These are phyloP conservation scores for Eurystomus gularis DNA, from an alignment of 2,113 vertebrate genomes.

Conservation along the genomic window DNA sequence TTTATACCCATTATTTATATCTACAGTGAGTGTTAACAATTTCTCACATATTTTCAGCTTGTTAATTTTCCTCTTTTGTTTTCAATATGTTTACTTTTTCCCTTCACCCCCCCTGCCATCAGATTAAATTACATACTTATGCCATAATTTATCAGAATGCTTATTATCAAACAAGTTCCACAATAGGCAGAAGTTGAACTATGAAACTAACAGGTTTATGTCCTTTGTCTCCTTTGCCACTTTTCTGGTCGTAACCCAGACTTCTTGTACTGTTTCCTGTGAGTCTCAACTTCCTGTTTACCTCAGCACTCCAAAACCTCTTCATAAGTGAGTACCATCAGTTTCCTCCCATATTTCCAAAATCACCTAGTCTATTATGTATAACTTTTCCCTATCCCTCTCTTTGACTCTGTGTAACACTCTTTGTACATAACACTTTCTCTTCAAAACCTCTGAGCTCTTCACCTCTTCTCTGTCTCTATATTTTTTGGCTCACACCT, in stretches of 20 bases:
- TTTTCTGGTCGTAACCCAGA: not conserved
- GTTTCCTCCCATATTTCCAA: not conserved
- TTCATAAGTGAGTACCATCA: not conserved
- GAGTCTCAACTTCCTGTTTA: not conserved
- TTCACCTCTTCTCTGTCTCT: not conserved
- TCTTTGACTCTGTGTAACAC: not conserved
- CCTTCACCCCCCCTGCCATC: not conserved
- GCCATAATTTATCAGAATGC: not conserved
- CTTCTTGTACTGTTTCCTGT: not conserved
- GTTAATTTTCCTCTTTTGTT: not conserved
- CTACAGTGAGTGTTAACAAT: not conserved
- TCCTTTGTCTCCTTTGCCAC: not conserved
- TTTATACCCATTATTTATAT: not conserved
- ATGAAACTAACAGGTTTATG: not conserved
- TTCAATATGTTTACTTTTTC: not conserved
- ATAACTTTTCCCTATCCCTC: not conserved
- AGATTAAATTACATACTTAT: not conserved
- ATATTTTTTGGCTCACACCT: not conserved
- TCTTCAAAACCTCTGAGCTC: not conserved
- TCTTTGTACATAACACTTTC: not conserved
- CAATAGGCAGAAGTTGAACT: not conserved
- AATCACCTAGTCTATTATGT: not conserved
- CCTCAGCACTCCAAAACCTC: not conserved
- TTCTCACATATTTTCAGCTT: not conserved
- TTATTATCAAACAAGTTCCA: not conserved